Percentiles rank a stretch among this genome's conserved stretches.
phyloP scores from a whole-genome alignment of 2,888 invertebrate species.

The Stenodema calcarata region DNA sequence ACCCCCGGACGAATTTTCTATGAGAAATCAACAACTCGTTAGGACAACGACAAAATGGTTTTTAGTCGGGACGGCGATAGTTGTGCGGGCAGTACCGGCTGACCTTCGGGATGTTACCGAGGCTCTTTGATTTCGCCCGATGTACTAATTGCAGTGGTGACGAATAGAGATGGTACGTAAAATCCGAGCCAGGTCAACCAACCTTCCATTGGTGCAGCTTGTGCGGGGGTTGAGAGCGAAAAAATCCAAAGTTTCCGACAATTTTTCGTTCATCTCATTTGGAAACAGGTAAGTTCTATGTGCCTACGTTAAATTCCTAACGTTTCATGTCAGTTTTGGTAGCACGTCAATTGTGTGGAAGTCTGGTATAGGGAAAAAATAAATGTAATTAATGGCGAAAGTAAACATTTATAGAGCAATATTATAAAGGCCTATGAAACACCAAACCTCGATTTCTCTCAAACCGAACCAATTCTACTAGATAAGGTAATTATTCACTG shows the following conservation, averaged over 20 bases:
- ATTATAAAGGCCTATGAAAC: no score
- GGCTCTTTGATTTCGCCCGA: neutral
- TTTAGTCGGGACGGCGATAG: neutral
- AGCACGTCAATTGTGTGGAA: no score
- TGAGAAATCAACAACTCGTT: neutral
- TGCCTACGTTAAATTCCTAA: neutral
- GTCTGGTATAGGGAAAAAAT: no score
- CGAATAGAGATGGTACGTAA: neutral
- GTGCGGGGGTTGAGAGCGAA: neutral
- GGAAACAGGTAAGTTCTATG: neutral
- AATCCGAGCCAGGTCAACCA: neutral
- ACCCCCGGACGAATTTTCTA: neutral
- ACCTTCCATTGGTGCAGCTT: slow-evolving; percentile 1
- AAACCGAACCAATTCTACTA: no score
- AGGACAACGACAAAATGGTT: neutral
- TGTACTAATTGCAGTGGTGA: neutral
- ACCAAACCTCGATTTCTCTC: no score
- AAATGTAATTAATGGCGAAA: no score
- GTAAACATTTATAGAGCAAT: no score
- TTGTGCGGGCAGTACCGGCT: neutral
- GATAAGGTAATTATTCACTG: no score
- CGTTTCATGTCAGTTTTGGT: no score
- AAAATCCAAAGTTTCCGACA: neutral
- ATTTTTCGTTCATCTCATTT: slow-evolving; percentile 14
- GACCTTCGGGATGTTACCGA: neutral